Base-by-base conservation (phyloP, 2,888 invertebrate genomes). In the Crepidodera aurea region DNA sequence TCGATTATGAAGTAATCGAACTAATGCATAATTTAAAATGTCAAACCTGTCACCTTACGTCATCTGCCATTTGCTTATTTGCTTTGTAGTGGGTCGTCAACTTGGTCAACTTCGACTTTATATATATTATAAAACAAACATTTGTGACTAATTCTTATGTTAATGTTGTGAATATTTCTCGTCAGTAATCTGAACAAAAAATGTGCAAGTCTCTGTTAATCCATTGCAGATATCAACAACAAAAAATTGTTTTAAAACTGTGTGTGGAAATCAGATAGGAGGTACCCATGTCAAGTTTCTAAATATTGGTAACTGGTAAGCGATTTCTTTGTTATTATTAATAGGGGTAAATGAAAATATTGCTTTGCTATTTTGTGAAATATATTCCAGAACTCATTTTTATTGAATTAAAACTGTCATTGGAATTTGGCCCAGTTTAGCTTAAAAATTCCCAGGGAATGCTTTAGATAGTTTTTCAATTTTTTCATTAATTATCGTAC, bases 251-350 rank as follows among this genome's bases (percentile, higher is more conserved):
- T 51, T 54, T 42, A 29, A 54, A 55, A 51, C 18, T 25, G 37
- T 63, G 54, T 55, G 54, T 56, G n/a, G 62, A 58, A 55, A 34
- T 58, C 42, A 42, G 51, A 50, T 63, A 63, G 51, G 48, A 59
- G 46, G 39, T 50, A 50, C 40, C 34, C 42, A 58, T 54, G 58
- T 53, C 40, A 53, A 22, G 51, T 37, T 32, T 27, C 37, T 50
- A 58, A 48, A 27, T 32, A 51, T 39, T 55, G 39, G 34, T 59
- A 55, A 27, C 22, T 55, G 59, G 63, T 63, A 51, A 63, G 63
- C 54, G 32, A 54, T 42, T 42, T 39, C 5, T 29, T 39, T 40
- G 27, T 54, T 40, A 40, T 27, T 15, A 39, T 58, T 39, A n/a
- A 4, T 19, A 8, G 2, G 5, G n/a, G 8, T 40, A 40, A 18